Evolutionary conservation across 2,113 vertebrate genomes (phyloP).

Genomic region (Ciconia maguari): DNA sequence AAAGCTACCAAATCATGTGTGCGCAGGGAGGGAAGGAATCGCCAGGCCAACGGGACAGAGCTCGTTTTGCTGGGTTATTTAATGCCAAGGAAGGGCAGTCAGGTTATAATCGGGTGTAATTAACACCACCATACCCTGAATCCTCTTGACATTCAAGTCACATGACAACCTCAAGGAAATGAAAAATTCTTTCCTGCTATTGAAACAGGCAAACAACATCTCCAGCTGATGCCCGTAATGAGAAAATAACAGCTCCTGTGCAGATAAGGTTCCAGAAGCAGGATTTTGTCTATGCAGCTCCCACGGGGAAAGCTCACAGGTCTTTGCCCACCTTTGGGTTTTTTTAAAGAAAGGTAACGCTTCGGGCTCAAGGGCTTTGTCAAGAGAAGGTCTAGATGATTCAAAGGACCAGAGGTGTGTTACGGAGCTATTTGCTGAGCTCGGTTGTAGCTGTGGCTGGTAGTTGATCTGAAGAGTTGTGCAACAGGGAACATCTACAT

Average conservation of each 20-base stretch:
- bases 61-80: slow-evolving; percentile 11
- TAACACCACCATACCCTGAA: neutral
- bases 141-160: slow-evolving; percentile 24
- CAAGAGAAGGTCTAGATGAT: neutral
- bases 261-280: neutral
- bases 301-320: neutral
- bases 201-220: slow-evolving; percentile 12
- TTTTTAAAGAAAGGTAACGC: neutral
- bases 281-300: neutral
- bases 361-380: neutral
- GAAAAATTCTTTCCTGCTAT: slow-evolving; percentile 34
- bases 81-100: slow-evolving; percentile 45
- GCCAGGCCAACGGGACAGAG: neutral
- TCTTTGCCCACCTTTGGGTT: neutral
- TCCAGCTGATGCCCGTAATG: neutral
- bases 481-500: neutral
- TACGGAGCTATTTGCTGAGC: neutral
- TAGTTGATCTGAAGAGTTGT: neutral
- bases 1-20: neutral
- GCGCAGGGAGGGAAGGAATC: neutral
- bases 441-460: neutral
- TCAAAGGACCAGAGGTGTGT: neutral
- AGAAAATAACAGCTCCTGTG: neutral
- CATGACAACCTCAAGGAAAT: slow-evolving; percentile 36
- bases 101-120: slow-evolving; percentile 54